Evolutionary conservation across 2,797 vertebrate genomes (phyloP), one percentile per base, ranked within the genome.

Genomic region (Rousettus madagascariensis): DNA sequence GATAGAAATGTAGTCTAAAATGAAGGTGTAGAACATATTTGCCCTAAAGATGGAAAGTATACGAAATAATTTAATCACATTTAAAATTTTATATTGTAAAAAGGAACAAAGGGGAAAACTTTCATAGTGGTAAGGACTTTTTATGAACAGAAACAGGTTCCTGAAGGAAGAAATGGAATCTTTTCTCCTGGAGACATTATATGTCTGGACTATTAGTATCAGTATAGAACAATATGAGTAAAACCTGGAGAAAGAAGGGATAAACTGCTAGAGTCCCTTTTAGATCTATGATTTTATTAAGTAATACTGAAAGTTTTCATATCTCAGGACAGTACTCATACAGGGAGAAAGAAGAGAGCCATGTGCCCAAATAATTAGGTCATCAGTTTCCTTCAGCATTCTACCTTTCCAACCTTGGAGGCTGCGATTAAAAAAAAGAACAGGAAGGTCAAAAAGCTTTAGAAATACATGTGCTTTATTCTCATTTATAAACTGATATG

Each of bases 81-180:
- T 59, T 55, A n/a, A 53, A 80, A 33, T 36, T 65, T 61, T 75
- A 68, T 80, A 86, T 28, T 91, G 46, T 26, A 36, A 87, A 69
- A 5, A 33, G 28, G 22, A 91, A 46, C 36, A 90, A 95, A 89
- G 33, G 57, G 26, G 0, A n/a, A 33, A 72, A 28, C 53, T 69
- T 26, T 96, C 6, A 26, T 24, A 7, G 20, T 89, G 53, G 15
- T 59, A 36, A 96, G 46, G 19, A 6, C 8, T 38, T 91, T 92
- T 91, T 87, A 80, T 49, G 26, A 95, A 85, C n/a, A 71, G 9
- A 86, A 85, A 71, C 9, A 78, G 30, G n/a, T 86, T 95, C 41
- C 41, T 74, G n/a, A 91, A 57, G 36, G 75, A 91, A 28, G 80
- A 96, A 95, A 82, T 94, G 74, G 74, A 78, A 80, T 91, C 20